Conservation (phyloP, 1,140 invertebrate species). For the Drosophila murphyi region DNA sequence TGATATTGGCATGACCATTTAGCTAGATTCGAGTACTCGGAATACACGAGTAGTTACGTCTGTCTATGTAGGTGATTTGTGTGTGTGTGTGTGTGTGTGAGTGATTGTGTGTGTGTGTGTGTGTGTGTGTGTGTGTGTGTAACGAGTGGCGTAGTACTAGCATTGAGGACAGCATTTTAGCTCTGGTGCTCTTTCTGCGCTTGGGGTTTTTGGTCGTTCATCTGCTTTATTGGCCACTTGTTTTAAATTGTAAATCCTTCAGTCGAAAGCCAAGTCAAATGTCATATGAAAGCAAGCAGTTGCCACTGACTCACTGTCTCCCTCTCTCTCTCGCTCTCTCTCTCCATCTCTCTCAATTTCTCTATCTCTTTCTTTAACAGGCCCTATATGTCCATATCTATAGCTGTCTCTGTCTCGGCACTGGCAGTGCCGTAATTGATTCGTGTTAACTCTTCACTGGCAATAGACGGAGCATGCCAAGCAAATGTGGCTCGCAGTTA, state of each 20-base stretch:
- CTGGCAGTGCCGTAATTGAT: slow-evolving; percentile 76
- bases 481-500: slow-evolving; percentile 71
- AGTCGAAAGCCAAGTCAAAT: slow-evolving; percentile 74
- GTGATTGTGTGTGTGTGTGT: neutral
- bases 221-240: slow-evolving; percentile 81
- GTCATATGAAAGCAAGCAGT: slow-evolving; percentile 76
- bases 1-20: slow-evolving; percentile 75
- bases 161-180: slow-evolving; percentile 16
- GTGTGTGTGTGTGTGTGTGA: neutral
- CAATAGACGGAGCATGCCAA: slow-evolving; percentile 79
- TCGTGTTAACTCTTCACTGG: slow-evolving; percentile 82
- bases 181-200: slow-evolving; percentile 27
- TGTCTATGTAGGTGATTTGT: neutral
- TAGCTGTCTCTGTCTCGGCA: slow-evolving; percentile 19
- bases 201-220: slow-evolving; percentile 65
- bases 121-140: neutral
- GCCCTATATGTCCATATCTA: slow-evolving; percentile 3
- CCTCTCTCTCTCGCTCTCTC: slow-evolving; percentile 22
- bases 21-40: slow-evolving; percentile 57
- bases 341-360: slow-evolving; percentile 26
- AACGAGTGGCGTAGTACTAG: neutral
- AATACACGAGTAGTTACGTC: slow-evolving; percentile 23
- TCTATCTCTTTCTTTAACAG: slow-evolving; percentile 15
- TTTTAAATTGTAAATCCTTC: slow-evolving; percentile 82
- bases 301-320: slow-evolving; percentile 24